A percentile compares a stretch with the other conserved stretches of the same genome.
phyloP scores from a whole-genome alignment of 1,140 invertebrate species.

The Drosophila truncata region DNA sequence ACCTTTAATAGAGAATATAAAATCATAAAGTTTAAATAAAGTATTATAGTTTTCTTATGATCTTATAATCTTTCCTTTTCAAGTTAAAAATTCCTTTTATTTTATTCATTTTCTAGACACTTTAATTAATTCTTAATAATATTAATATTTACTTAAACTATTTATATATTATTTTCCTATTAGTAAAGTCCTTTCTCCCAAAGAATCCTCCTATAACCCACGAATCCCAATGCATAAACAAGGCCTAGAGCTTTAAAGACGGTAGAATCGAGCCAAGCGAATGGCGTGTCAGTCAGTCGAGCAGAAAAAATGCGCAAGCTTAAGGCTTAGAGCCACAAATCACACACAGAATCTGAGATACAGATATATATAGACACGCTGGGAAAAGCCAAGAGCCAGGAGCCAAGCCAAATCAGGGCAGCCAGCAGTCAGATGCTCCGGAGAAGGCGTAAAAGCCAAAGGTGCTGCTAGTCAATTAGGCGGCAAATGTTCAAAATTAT shows the following conservation, averaged over 20 bases:
- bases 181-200: neutral
- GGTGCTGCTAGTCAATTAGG: slow-evolving; percentile 70
- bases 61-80: neutral
- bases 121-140: too few relatives aligned
- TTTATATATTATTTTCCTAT: neutral
- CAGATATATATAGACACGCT: slow-evolving; percentile 13
- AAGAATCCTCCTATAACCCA: neutral
- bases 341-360: slow-evolving; percentile 8
- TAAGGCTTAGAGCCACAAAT: slow-evolving; percentile 31
- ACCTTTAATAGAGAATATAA: too few relatives aligned
- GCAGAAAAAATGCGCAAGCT: slow-evolving; percentile 73
- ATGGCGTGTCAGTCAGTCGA: slow-evolving; percentile 63
- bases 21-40: neutral
- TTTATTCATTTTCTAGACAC: neutral
- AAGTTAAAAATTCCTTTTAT: neutral
- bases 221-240: slow-evolving; percentile 8
- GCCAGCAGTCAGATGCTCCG: slow-evolving; percentile 26
- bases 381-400: slow-evolving; percentile 39
- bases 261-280: slow-evolving; percentile 27
- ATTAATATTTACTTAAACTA: too few relatives aligned
- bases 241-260: slow-evolving; percentile 49
- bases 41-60: neutral
- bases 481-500: slow-evolving; percentile 64
- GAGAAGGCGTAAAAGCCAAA: slow-evolving; percentile 54
- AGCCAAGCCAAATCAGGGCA: slow-evolving; percentile 55